phyloP scores from a whole-genome alignment of 2,888 invertebrate species.

The Mimachlamys varia region DNA sequence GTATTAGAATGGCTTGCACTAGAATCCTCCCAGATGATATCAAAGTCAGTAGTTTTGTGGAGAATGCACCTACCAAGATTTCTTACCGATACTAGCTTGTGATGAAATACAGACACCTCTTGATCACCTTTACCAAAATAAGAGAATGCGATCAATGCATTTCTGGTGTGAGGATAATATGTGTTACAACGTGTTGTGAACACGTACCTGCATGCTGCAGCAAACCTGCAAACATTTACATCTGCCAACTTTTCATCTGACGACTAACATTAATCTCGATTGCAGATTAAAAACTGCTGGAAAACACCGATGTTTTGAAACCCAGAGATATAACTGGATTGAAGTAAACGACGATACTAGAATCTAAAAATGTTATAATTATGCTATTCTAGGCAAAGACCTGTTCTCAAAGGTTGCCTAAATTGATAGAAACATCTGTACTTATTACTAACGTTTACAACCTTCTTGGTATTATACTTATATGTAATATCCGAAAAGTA shows the following conservation, averaged over 20 bases:
- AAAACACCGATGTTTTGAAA: neutral
- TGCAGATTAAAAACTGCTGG: neutral
- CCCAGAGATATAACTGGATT: neutral
- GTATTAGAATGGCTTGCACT: neutral
- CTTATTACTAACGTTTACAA: no score
- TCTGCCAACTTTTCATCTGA: neutral
- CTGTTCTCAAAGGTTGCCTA: no score
- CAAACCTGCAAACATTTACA: neutral
- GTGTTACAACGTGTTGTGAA: neutral
- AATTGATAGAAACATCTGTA: no score
- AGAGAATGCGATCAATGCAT: slow-evolving; percentile 25
- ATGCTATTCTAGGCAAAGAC: no score
- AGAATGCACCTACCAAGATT: neutral
- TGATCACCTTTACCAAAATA: neutral
- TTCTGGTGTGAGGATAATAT: slow-evolving; percentile 7
- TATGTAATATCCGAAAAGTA: no score
- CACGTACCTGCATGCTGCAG: neutral
- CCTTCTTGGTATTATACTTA: no score
- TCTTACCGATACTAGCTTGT: neutral
- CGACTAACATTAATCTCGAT: neutral
- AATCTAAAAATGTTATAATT: neutral
- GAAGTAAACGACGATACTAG: neutral
- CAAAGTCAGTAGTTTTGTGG: neutral
- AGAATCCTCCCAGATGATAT: neutral
- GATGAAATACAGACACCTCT: neutral